A percentile compares a stretch with the other conserved stretches of the same genome.
These are phyloP conservation scores for Troides aeacus DNA, from an alignment of 2,888 invertebrate genomes.

Conservation along the genomic window DNA sequence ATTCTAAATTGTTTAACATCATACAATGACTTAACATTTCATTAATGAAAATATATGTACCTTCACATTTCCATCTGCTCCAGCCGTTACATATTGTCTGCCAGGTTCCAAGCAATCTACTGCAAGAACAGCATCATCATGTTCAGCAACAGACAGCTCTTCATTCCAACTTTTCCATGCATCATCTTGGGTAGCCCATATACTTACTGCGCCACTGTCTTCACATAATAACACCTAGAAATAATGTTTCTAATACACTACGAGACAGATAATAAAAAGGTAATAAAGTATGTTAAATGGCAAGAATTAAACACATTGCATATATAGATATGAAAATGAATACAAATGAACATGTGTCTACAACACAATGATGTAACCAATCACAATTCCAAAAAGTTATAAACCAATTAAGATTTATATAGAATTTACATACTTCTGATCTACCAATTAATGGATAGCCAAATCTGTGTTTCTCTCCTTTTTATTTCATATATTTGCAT, in stretches of 20 bases:
- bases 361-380: too few relatives aligned
- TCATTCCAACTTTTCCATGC: constrained; percentile 63
- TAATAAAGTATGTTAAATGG: background rate
- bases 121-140: constrained; percentile 61
- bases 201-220: constrained; percentile 66
- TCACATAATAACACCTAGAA: constrained; percentile 68
- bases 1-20: too few relatives aligned
- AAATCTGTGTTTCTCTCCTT: too few relatives aligned
- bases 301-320: background rate
- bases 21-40: too few relatives aligned
- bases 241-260: background rate
- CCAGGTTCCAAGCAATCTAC: constrained; percentile 60
- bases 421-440: too few relatives aligned
- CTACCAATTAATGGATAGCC: too few relatives aligned
- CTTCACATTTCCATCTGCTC: constrained; percentile 73
- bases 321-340: too few relatives aligned
- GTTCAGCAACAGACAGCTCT: constrained; percentile 61
- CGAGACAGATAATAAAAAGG: background rate
- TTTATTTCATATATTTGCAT: too few relatives aligned
- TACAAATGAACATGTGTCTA: too few relatives aligned
- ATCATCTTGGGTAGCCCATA: constrained; percentile 57
- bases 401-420: too few relatives aligned
- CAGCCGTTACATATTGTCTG: constrained; percentile 65
- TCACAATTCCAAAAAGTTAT: too few relatives aligned
- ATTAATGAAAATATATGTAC: constrained; percentile 34